Base-by-base conservation (phyloP, 2,113 vertebrate species). In the Hippolais icterina region DNA sequence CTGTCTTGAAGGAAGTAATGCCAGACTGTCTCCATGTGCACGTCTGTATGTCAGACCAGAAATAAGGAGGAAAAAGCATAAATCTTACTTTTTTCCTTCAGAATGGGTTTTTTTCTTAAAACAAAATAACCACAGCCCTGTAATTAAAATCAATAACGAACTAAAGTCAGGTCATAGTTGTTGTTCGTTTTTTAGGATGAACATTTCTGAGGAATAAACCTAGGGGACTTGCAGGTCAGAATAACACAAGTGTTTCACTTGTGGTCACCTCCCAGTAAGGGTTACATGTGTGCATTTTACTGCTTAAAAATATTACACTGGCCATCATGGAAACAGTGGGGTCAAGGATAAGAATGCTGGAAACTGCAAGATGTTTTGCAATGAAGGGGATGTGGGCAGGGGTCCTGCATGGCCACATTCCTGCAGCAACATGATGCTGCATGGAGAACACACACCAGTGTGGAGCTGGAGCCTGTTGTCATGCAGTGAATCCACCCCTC, bases 351-450 rank as follows among this genome's bases (percentile, higher is more conserved):
- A 31, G 33, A 52, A 5, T 0, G 0, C 5, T 39, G 5, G 5
- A 10, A 5, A 8, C 11, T 35, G 24, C 13, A 46, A 5, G 9
- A 5, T 42, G 27, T 28, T 89, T 29, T 53, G 18, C 39, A 39
- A 20, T 12, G 42, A 54, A 42, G 12, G 2, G 4, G 10, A 8
- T 15, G 7, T 3, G 6, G 39, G 14, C 1, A 3, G 15, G 13
- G 5, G 11, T 25, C n/a, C 50, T 9, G 8, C 27, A 28, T 3
- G 15, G 11, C 6, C 7, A 0, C 2, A 5, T 65, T 83, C 17
- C 37, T 68, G 27, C 53, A 2, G 1, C 16, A 29, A 14, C 0
- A 1, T 4, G 24, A 7, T 47, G 44, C 16, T 60, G 6, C 1
- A 2, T 6, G 8, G n/a, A 11, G 6, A 4, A 8, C 39, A 33